Evolutionary conservation across 53 echinoderm and acorn worm genomes (phyloP).

Genomic region (Patiria pectinifera): DNA sequence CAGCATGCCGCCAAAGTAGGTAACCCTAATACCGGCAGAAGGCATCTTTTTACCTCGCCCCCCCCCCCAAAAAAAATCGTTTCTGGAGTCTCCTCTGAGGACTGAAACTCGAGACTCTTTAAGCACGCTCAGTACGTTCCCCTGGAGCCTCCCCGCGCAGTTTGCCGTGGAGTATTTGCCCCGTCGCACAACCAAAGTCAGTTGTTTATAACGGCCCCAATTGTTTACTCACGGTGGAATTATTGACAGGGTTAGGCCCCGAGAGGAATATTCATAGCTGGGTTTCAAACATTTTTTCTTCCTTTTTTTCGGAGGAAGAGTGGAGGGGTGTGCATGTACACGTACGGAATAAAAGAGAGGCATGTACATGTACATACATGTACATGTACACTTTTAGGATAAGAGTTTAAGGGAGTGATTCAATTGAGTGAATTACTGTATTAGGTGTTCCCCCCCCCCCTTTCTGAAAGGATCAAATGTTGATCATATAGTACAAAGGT

Average conservation of each 20-base stretch:
- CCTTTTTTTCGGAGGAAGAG: background rate
- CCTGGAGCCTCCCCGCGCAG: background rate
- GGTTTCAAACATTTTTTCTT: background rate
- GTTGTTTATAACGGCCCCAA: conserved; percentile 19
- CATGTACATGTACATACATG: background rate
- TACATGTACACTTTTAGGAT: background rate
- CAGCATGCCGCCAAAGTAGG: conserved; percentile 9
- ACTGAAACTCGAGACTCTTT: conserved; percentile 22
- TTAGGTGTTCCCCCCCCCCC: too few species aligned
- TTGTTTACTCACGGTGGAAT: conserved; percentile 25
- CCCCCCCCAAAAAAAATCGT: conserved; percentile 13
- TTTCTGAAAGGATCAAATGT: too few species aligned
- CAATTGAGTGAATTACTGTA: too few species aligned
- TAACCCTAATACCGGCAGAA: background rate
- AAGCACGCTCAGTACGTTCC: background rate
- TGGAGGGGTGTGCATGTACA: background rate
- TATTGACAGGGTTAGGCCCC: conserved; percentile 14
- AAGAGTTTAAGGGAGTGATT: too few species aligned
- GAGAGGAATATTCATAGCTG: conserved; percentile 19
- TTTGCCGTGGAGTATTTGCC: background rate
- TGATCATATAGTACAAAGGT: too few species aligned
- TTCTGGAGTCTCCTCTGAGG: conserved; percentile 14
- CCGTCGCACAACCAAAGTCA: conserved; percentile 2
- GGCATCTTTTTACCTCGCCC: conserved; percentile 24
- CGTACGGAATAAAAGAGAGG: background rate